Evolutionary conservation across 2,113 vertebrate species (phyloP).

Genomic region (Atlantisia rogersi): DNA sequence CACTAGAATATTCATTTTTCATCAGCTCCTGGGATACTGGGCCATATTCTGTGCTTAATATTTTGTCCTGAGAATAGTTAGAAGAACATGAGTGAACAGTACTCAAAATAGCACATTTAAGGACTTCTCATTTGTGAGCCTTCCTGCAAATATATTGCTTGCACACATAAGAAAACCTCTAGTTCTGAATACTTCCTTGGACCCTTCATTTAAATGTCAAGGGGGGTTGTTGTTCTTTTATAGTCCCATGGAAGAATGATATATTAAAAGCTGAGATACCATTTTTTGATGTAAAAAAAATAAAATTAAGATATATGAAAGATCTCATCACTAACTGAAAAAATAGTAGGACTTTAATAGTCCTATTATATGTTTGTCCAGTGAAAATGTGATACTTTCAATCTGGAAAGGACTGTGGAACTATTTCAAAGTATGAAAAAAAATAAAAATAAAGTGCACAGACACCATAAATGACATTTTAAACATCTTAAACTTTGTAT

Average conservation of each 20-base stretch:
- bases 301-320: background rate
- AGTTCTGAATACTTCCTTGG: background rate
- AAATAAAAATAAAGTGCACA: background rate
- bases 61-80: conserved; percentile 1
- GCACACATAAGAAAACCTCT: background rate
- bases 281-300: background rate
- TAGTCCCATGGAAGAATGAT: background rate
- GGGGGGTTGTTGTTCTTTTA: background rate
- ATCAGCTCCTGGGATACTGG: background rate
- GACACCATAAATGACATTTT: background rate
- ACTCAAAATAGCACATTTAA: background rate
- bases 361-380: background rate
- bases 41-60: background rate
- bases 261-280: background rate
- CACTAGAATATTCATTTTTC: background rate
- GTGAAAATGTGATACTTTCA: background rate
- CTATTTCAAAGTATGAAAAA: background rate
- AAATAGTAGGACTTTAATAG: background rate
- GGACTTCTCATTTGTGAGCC: background rate
- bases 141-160: background rate
- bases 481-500: background rate
- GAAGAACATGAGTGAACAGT: background rate
- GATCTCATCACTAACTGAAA: background rate
- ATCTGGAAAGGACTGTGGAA: background rate
- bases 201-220: background rate